Percentiles rank a stretch among this genome's conserved stretches.
phyloP scores from a whole-genome alignment of 2,113 vertebrate genomes.

The Gallinago media region DNA sequence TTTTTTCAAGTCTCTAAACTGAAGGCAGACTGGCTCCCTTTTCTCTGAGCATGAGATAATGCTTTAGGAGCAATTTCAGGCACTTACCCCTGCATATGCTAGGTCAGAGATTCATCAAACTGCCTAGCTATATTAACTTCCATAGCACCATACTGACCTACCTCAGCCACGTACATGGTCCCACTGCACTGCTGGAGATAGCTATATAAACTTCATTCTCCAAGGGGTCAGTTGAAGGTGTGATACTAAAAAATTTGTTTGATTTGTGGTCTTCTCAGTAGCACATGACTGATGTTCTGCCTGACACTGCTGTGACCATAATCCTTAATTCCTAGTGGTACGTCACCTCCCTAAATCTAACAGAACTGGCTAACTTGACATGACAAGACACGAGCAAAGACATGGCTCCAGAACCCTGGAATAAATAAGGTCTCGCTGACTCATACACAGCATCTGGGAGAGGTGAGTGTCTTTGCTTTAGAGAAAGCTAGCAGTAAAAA shows the following conservation, averaged over 20 bases:
- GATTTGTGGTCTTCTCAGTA: background rate
- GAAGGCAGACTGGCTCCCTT: background rate
- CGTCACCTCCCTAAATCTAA: background rate
- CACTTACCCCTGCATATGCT: background rate
- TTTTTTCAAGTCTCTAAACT: background rate
- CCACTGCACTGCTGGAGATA: background rate
- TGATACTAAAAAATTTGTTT: background rate
- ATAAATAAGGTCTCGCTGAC: background rate
- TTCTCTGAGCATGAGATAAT: background rate
- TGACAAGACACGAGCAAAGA: background rate
- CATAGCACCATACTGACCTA: background rate
- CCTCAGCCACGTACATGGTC: background rate
- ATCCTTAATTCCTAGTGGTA: background rate
- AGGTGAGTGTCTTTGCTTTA: background rate
- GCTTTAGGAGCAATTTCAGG: background rate
- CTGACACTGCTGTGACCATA: background rate
- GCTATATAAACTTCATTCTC: background rate
- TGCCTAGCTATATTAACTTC: background rate
- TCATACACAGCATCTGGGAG: background rate
- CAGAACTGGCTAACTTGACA: background rate
- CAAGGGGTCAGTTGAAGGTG: background rate
- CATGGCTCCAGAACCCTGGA: background rate
- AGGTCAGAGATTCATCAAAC: background rate
- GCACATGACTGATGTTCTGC: background rate
- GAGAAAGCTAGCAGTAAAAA: background rate